Evolutionary conservation across 2,888 invertebrate genomes (phyloP).

Genomic region (Acanthosoma haemorrhoidale): DNA sequence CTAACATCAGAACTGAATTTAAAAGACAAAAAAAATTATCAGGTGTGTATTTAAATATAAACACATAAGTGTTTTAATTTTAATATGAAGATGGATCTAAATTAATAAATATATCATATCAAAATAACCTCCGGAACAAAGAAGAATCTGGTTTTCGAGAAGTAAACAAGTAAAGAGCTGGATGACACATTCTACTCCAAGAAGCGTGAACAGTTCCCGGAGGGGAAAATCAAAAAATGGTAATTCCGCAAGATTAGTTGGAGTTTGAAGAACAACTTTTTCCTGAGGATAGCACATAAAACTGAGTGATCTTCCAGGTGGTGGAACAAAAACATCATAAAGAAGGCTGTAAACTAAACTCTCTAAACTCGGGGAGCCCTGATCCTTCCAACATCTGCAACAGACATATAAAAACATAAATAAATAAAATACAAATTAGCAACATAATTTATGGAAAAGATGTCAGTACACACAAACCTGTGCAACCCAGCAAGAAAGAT

Average conservation of each 20-base stretch:
- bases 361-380: conserved; percentile 71
- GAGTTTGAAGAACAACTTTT: conserved; percentile 60
- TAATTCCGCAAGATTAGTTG: conserved; percentile 72
- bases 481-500: conserved; percentile 82
- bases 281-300: conserved; percentile 45
- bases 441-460: not conserved
- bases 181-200: conserved; percentile 88
- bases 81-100: not conserved
- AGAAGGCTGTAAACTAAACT: conserved; percentile 92
- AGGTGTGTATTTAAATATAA: not conserved
- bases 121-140: conserved; percentile 76
- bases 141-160: conserved; percentile 91
- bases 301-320: conserved; percentile 75
- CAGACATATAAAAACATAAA: not conserved
- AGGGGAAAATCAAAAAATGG: conserved; percentile 92
- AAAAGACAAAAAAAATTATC: not conserved
- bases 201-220: conserved; percentile 75
- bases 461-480: conserved; percentile 53
- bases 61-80: not conserved
- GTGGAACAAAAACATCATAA: conserved; percentile 87
- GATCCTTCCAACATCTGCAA: conserved; percentile 44
- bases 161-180: conserved; percentile 91
- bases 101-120: conserved; percentile 15
- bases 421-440: not conserved
- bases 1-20: not conserved